Conservation (phyloP, 92 coral and sea anemone species). For the Micromussa lordhowensis region DNA sequence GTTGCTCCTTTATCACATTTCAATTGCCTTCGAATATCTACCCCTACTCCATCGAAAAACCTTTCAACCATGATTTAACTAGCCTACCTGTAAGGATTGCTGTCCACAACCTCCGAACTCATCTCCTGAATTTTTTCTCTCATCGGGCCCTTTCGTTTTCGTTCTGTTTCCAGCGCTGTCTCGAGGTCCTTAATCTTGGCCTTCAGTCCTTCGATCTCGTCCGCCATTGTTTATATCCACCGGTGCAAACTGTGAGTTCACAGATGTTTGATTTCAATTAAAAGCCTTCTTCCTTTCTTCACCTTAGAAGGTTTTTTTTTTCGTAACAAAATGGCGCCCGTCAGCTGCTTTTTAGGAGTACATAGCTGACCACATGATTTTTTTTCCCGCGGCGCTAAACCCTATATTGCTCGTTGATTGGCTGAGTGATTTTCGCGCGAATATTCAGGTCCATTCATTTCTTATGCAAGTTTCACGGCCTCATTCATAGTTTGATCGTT, state of each 20-base stretch:
- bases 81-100: constrained; percentile 93
- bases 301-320: neutral
- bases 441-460: constrained; percentile 38
- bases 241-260: constrained; percentile 22
- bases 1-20: neutral
- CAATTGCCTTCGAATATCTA: neutral
- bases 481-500: neutral
- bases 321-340: constrained; percentile 44
- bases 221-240: constrained; percentile 72
- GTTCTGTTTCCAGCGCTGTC: constrained; percentile 80
- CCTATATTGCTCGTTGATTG: constrained; percentile 50
- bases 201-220: constrained; percentile 80
- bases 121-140: constrained; percentile 80
- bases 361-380: constrained; percentile 20
- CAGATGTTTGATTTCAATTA: constrained; percentile 36
- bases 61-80: neutral
- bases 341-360: constrained; percentile 43
- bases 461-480: constrained; percentile 1
- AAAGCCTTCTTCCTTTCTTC: neutral
- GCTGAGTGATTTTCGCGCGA: constrained; percentile 74
- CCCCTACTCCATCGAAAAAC: neutral
- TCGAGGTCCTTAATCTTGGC: constrained; percentile 87
- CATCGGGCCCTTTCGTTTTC: constrained; percentile 77
- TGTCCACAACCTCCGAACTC: constrained; percentile 95
- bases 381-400: constrained; percentile 6